Evolutionary conservation across 2,888 invertebrate genomes (phyloP), one percentile per base, ranked within the genome.

Genomic region (Eupeodes luniger): DNA sequence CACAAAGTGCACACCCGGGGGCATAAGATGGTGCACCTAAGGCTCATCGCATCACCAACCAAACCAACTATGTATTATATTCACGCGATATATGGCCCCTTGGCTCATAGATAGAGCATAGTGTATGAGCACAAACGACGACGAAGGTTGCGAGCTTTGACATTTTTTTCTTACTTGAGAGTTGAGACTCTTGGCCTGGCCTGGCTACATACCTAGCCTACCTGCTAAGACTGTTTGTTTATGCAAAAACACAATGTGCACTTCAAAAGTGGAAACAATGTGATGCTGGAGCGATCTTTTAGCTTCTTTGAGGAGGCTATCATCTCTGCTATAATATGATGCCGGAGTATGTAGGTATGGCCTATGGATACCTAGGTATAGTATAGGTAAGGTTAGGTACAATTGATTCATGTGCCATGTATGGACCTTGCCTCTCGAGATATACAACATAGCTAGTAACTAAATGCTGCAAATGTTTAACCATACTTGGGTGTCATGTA

Each of bases 401-500:
- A 87, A 88, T 85, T 88, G 88, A 88, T 88, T 81, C 88, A 81
- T 85, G 80, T 88, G 55, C 85, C 84, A 88, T 88, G 88, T 85
- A 85, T 89, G 89, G 89, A 44, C 64, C 62, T 67, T 27, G 64
- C 27, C 27, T 27, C 11, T 11, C 27, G 19, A 66, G 14, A 84
- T 76, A 55, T 66, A 77, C 80, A 57, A 72, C 85, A 70, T 70
- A 81, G 85, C 85, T 75, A 40, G 55, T 70, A 75, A 85, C 88
- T 89, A 89, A 89, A 85, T 70, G 85, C 89, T 85, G 89, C 81
- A 81, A 89, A 89, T 89, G 85, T 85, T 89, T 85, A 85, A 89
- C 89, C 89, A 89, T 89, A 85, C 89, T 89, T 89, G 89, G 89
- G 89, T 85, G 85, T 89, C 89, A 85, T 89, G 81, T 89, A 89